Evolutionary conservation across 1,140 invertebrate genomes (phyloP).

Genomic region (Diorhabda carinulata): DNA sequence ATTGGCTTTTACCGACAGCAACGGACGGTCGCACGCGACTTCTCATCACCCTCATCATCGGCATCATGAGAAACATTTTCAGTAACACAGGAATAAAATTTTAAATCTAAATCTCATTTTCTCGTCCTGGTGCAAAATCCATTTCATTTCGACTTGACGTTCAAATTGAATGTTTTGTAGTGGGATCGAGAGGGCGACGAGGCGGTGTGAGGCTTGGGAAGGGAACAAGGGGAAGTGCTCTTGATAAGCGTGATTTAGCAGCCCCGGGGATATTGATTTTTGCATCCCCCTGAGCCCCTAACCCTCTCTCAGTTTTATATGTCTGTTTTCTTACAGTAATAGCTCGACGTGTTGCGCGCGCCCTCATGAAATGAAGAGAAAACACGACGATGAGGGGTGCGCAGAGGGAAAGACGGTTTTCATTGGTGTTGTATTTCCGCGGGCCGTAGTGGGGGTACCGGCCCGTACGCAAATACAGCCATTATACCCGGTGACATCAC

Average conservation of each 20-base stretch:
- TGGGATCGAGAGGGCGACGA: conserved; percentile 43
- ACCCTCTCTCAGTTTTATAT: conserved; percentile 51
- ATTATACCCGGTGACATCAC: conserved; percentile 36
- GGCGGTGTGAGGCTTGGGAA: conserved; percentile 18
- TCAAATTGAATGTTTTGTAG: conserved; percentile 50
- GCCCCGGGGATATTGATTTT: conserved; percentile 69
- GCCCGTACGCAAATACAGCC: conserved; percentile 48
- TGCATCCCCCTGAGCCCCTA: conserved; percentile 49
- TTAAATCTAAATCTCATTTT: conserved; percentile 51
- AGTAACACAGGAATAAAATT: conserved; percentile 42
- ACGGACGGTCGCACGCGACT: neutral
- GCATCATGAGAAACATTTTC: conserved; percentile 15
- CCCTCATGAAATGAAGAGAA: conserved; percentile 42
- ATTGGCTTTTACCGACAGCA: neutral
- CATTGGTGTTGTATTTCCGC: conserved; percentile 49
- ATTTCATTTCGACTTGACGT: conserved; percentile 49
- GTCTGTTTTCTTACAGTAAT: conserved; percentile 53
- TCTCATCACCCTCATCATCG: conserved; percentile 1
- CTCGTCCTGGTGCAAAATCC: conserved; percentile 53
- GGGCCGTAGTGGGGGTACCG: conserved; percentile 31
- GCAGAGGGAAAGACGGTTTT: conserved; percentile 45
- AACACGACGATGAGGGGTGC: conserved; percentile 35
- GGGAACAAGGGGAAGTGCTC: conserved; percentile 57
- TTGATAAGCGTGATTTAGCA: conserved; percentile 71
- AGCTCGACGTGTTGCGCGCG: conserved; percentile 46